Evolutionary conservation across 1,140 invertebrate genomes (phyloP).

Genomic region (Batillaria attramentaria): DNA sequence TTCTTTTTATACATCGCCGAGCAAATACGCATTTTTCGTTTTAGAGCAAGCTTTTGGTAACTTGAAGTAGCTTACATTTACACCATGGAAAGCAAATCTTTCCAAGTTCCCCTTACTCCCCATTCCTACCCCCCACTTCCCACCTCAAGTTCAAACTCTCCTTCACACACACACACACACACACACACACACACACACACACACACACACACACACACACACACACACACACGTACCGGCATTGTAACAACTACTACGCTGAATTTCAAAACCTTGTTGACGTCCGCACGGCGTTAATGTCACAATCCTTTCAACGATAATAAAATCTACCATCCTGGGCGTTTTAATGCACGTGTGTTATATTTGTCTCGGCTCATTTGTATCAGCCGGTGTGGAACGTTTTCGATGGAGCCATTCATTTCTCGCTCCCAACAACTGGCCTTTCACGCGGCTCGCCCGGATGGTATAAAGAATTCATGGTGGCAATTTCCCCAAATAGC

Average conservation of each 20-base stretch:
- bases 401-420: background rate
- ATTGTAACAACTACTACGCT: background rate
- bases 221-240: background rate
- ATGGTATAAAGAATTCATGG: background rate
- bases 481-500: background rate
- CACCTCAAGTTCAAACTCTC: background rate
- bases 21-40: too few relatives aligned
- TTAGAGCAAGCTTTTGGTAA: too few relatives aligned
- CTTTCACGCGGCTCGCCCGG: background rate
- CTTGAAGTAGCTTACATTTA: too few relatives aligned
- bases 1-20: too few relatives aligned
- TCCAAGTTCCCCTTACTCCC: too few relatives aligned
- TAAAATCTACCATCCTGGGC: background rate
- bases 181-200: background rate
- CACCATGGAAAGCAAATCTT: too few relatives aligned
- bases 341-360: background rate
- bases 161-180: background rate
- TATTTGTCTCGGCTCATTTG: background rate
- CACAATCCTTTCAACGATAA: too few relatives aligned
- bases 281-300: background rate
- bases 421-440: background rate
- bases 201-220: background rate
- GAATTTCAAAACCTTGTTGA: background rate
- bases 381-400: background rate
- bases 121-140: background rate